These are phyloP conservation scores for Cyprinodon variegatus DNA, from an alignment of 2,113 vertebrate genomes.

Conservation along the genomic window DNA sequence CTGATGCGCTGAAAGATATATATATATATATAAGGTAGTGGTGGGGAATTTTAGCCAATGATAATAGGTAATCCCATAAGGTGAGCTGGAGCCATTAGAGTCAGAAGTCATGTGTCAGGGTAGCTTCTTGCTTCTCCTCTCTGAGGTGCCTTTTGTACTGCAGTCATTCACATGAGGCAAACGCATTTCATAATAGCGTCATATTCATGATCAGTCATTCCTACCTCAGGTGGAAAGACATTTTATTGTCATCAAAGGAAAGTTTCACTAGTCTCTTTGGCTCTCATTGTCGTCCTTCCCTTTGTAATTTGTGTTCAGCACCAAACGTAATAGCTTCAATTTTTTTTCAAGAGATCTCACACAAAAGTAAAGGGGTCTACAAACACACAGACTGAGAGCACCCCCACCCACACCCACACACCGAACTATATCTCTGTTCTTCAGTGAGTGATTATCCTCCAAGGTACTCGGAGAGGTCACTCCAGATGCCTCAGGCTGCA, in stretches of 20 bases:
- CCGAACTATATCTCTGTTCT: not conserved
- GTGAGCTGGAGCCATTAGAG: constrained; percentile 40
- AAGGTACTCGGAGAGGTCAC: constrained; percentile 12
- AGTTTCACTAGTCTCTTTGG: constrained; percentile 21
- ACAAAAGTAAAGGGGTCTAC: not conserved
- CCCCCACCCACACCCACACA: not conserved
- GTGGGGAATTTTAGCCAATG: constrained; percentile 27
- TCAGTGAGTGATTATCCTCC: constrained; percentile 30
- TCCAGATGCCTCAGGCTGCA: constrained; percentile 15
- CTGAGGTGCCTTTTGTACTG: not conserved
- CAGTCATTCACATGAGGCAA: constrained; percentile 10
- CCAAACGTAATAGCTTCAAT: constrained; percentile 30
- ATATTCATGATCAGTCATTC: not conserved
- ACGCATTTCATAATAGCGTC: constrained; percentile 20
- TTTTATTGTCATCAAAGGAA: constrained; percentile 53
- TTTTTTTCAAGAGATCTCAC: constrained; percentile 22
- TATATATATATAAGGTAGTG: constrained; percentile 42
- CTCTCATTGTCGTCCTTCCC: constrained; percentile 20
- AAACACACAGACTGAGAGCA: not conserved
- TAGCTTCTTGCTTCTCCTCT: constrained; percentile 18
- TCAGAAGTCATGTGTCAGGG: constrained; percentile 30
- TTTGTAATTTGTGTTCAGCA: constrained; percentile 42
- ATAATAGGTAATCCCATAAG: constrained; percentile 54
- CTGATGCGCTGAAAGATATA: constrained; percentile 49
- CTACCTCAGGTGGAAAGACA: constrained; percentile 29